Percentiles rank a stretch among this genome's conserved stretches.
These are phyloP conservation scores for Ammodytes marinus DNA, from an alignment of 2,113 vertebrate species.

Conservation along the genomic window DNA sequence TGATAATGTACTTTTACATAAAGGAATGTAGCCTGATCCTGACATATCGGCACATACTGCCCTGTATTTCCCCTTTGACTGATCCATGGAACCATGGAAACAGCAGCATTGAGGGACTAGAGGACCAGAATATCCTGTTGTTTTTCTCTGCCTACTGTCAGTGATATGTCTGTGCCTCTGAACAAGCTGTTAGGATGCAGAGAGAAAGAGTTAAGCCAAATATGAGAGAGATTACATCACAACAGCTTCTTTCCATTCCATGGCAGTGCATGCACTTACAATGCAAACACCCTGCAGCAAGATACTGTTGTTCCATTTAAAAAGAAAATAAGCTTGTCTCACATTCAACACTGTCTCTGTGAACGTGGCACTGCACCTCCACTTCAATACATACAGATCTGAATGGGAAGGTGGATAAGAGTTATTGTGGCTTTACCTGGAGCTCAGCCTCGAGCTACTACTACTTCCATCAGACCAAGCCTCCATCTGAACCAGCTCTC, in stretches of 20 bases:
- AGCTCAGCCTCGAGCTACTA: constrained; percentile 16
- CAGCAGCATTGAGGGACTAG: constrained; percentile 11
- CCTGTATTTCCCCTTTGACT: constrained; percentile 30
- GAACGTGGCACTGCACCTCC: background rate
- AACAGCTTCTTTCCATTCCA: constrained; percentile 17
- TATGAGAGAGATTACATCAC: constrained; percentile 34
- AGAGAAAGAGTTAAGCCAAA: constrained; percentile 24
- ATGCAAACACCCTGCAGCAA: constrained; percentile 42
- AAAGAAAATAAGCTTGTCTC: constrained; percentile 26
- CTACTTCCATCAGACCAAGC: constrained; percentile 23
- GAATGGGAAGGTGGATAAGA: constrained; percentile 16
- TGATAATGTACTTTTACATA: constrained; percentile 3
- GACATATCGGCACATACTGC: constrained; percentile 27
- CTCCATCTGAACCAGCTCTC: constrained; percentile 19
- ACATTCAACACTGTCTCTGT: background rate
- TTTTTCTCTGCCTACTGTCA: constrained; percentile 20
- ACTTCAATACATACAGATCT: constrained; percentile 40
- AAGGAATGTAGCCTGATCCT: background rate
- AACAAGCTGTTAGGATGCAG: constrained; percentile 37
- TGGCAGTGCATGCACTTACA: constrained; percentile 31
- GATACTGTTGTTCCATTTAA: constrained; percentile 5
- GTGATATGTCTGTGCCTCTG: constrained; percentile 21
- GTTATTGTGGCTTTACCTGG: constrained; percentile 44
- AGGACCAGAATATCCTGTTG: constrained; percentile 8
- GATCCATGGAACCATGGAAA: constrained; percentile 47